These are phyloP conservation scores for Lepidocyrtoides sp. DNA, from an alignment of 2,888 invertebrate genomes.

Conservation along the genomic window DNA sequence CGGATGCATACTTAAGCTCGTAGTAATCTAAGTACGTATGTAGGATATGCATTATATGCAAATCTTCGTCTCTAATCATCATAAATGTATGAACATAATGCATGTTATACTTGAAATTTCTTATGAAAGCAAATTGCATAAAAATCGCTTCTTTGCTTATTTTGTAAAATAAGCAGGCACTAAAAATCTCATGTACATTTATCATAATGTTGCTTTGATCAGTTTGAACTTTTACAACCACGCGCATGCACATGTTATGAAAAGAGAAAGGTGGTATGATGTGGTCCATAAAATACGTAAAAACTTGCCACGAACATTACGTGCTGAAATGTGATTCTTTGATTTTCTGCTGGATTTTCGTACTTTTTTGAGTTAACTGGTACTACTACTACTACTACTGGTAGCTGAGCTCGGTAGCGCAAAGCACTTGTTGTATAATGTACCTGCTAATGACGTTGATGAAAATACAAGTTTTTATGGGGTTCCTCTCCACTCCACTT, in stretches of 20 bases:
- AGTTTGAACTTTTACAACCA: not conserved
- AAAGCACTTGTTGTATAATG: slow-evolving; percentile 64
- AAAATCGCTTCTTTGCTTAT: too few species aligned
- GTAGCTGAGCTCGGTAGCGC: slow-evolving; percentile 41
- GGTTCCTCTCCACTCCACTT: slow-evolving; percentile 43
- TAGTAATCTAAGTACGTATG: too few species aligned
- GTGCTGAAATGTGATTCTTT: slow-evolving; percentile 40
- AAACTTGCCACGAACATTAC: slow-evolving; percentile 9
- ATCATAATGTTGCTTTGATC: not conserved
- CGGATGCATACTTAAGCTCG: too few species aligned
- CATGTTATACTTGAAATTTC: too few species aligned
- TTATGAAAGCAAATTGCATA: too few species aligned
- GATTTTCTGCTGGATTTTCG: not conserved
- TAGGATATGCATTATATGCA: too few species aligned
- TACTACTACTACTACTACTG: too few species aligned
- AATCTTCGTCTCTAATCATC: too few species aligned
- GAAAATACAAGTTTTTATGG: slow-evolving; percentile 71
- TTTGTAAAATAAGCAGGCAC: too few species aligned
- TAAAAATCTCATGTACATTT: not conserved
- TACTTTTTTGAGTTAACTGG: not conserved
- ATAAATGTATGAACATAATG: too few species aligned
- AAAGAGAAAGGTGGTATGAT: not conserved
- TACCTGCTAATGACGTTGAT: slow-evolving; percentile 57
- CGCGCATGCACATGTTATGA: not conserved
- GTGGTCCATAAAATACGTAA: not conserved